These are phyloP conservation scores for Chalcis sispes DNA, from an alignment of 2,888 invertebrate genomes.

Conservation along the genomic window DNA sequence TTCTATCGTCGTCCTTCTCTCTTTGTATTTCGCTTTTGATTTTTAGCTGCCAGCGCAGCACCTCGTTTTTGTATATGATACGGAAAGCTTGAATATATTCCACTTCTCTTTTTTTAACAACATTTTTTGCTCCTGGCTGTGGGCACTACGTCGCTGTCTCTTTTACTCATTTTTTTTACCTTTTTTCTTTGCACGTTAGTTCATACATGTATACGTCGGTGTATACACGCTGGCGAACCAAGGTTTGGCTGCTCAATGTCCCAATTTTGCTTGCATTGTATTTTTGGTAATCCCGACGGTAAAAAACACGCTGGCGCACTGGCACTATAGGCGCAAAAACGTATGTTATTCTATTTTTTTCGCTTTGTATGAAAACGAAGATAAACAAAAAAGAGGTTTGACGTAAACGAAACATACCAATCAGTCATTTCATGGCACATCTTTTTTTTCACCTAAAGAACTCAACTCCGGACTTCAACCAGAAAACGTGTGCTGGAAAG, in stretches of 20 bases:
- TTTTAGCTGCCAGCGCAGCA: neutral
- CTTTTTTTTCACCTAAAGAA: neutral
- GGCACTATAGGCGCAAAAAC: neutral
- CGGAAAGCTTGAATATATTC: no score
- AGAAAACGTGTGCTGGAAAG: neutral
- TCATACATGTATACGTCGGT: neutral
- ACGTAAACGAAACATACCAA: constrained; percentile 34
- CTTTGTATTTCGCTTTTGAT: neutral
- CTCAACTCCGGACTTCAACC: neutral
- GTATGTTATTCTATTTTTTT: constrained; percentile 31
- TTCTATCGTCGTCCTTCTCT: neutral
- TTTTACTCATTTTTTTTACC: neutral
- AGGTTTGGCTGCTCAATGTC: constrained; percentile 13
- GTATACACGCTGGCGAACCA: neutral
- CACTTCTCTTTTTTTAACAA: neutral
- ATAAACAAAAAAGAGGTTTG: constrained; percentile 37
- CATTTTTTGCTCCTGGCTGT: neutral
- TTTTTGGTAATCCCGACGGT: constrained; percentile 13
- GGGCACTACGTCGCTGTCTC: neutral
- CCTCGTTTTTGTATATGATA: constrained; percentile 8
- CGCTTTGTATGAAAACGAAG: constrained; percentile 24
- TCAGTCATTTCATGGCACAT: constrained; percentile 25
- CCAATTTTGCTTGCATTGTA: constrained; percentile 25
- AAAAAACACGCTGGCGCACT: no score
- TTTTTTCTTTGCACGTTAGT: neutral